Conservation (phyloP, 2,113 vertebrate species). For the Halcyon malimbica region DNA sequence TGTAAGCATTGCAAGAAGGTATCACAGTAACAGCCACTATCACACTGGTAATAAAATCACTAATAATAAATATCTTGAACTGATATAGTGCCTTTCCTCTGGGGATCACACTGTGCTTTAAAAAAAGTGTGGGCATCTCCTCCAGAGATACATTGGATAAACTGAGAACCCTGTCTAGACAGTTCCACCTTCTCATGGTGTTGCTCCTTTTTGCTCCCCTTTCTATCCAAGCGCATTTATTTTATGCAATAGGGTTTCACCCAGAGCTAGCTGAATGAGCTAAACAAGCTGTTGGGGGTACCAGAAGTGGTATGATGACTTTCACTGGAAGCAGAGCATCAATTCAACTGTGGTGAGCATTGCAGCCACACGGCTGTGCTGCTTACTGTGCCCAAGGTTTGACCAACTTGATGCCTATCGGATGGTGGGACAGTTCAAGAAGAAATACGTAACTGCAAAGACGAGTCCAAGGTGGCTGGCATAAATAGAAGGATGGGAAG, state of each 20-base stretch:
- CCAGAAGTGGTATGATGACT: background rate
- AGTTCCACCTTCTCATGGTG: background rate
- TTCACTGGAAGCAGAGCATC: background rate
- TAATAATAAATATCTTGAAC: background rate
- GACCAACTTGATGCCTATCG: background rate
- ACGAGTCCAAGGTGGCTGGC: accelerated
- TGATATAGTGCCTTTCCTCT: background rate
- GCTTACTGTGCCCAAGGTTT: background rate
- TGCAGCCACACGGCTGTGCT: background rate
- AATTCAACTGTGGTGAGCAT: accelerated
- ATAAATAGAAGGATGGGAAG: background rate
- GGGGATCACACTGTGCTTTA: background rate
- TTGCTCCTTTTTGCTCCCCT: background rate
- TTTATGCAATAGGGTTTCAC: background rate
- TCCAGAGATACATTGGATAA: background rate
- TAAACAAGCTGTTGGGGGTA: background rate
- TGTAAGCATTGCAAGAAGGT: background rate
- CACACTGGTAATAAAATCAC: background rate
- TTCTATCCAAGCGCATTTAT: background rate
- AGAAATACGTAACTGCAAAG: background rate
- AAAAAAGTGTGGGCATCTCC: background rate
- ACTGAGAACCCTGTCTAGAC: background rate
- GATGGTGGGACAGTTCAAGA: background rate
- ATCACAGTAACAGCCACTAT: background rate
- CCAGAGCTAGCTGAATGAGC: background rate